Conservation (phyloP, 2,113 vertebrate species). For the Mus pahari region DNA sequence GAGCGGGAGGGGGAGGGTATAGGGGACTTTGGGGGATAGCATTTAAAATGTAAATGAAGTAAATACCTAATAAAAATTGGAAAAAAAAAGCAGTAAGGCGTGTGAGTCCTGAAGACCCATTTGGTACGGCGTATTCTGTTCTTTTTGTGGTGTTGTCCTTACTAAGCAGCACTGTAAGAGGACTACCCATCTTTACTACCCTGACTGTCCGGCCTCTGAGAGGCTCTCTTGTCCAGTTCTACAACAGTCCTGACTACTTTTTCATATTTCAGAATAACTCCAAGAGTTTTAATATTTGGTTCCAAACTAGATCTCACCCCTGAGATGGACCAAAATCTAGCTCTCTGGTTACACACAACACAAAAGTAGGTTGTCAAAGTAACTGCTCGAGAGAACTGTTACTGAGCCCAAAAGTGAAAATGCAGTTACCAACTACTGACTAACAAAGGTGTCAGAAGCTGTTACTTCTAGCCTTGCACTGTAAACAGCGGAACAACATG, state of each 20-base stretch:
- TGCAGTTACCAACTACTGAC: not conserved
- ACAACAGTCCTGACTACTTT: not conserved
- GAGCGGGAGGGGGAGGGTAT: too few species aligned
- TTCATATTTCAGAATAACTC: not conserved
- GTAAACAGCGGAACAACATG: constrained; percentile 18
- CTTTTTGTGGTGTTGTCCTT: not conserved
- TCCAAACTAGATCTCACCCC: not conserved
- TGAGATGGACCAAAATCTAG: not conserved
- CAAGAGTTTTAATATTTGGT: not conserved
- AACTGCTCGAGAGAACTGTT: constrained; percentile 44
- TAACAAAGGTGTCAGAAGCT: not conserved
- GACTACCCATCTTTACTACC: not conserved
- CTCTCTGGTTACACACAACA: not conserved
- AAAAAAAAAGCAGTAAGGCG: too few species aligned
- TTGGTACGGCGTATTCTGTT: not conserved
- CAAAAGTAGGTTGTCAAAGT: not conserved
- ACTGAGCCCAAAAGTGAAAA: constrained; percentile 24
- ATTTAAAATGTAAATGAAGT: too few species aligned
- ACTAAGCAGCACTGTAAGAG: not conserved
- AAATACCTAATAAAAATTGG: too few species aligned
- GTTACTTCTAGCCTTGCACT: not conserved
- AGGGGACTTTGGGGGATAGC: too few species aligned
- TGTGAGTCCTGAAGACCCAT: not conserved
- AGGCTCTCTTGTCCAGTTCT: not conserved
- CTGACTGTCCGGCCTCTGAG: too few species aligned